Conservation (phyloP, 2,797 vertebrate species). For the Muscicapa comitata region DNA sequence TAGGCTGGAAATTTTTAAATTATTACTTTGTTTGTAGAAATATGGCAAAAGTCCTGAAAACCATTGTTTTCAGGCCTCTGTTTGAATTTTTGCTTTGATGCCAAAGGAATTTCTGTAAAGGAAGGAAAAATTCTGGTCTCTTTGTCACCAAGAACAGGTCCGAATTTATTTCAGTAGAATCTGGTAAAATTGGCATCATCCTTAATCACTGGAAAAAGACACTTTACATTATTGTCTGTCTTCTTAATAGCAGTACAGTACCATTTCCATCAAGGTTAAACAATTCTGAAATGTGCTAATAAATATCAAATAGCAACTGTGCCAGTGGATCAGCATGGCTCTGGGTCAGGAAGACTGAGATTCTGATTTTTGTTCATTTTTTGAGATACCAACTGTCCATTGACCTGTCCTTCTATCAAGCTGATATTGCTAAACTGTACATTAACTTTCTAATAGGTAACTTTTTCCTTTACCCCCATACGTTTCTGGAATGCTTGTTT, state of each 20-base stretch:
- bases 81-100: not conserved
- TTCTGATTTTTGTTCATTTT: not conserved
- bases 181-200: not conserved
- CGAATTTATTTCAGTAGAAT: not conserved
- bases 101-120: not conserved
- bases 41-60: not conserved
- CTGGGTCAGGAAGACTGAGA: not conserved
- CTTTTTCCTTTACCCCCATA: fast-evolving
- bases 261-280: not conserved
- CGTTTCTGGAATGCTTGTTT: not conserved
- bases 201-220: not conserved
- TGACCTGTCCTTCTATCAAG: not conserved
- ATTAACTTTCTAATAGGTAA: not conserved
- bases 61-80: not conserved
- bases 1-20: not conserved
- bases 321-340: not conserved
- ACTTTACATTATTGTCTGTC: not conserved
- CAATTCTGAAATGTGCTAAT: not conserved
- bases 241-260: not conserved
- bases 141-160: not conserved
- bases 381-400: not conserved
- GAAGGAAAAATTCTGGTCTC: not conserved
- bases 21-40: not conserved
- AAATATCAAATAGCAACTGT: not conserved
- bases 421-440: not conserved